Evolutionary conservation across 2,888 invertebrate genomes (phyloP).

Genomic region (Labia minor): DNA sequence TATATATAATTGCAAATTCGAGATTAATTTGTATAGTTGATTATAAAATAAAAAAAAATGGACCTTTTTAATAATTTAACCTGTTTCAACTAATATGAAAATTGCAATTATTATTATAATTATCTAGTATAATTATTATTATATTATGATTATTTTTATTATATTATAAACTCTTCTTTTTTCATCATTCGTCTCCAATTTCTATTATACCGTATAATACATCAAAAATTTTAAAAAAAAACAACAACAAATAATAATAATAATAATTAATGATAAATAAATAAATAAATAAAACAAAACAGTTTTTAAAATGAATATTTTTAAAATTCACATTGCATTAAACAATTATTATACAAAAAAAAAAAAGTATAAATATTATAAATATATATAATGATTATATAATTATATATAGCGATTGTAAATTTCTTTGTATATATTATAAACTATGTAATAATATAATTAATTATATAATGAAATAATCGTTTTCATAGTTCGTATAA

Average conservation of each 20-base stretch:
- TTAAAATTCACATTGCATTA: not conserved
- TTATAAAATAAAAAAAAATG: not conserved
- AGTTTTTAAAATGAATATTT: not conserved
- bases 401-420: constrained; percentile 7
- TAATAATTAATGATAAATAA: not conserved
- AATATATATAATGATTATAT: constrained; percentile 7
- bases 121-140: not conserved
- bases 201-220: not conserved
- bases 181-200: not conserved
- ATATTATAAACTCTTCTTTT: not conserved
- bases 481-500: not conserved
- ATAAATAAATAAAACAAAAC: not conserved
- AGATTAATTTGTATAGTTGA: constrained; percentile 8
- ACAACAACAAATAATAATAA: too few relatives aligned
- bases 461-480: constrained; percentile 13
- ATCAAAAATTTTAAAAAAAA: not conserved
- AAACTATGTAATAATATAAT: constrained; percentile 13
- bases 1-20: constrained; percentile 13
- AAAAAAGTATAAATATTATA: not conserved
- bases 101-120: constrained; percentile 13
- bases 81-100: constrained; percentile 7
- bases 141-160: constrained; percentile 4
- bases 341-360: not conserved
- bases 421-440: not conserved
- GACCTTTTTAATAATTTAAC: not conserved